Percentiles rank a stretch among this genome's conserved stretches.
Conservation (phyloP, 2,888 invertebrate genomes). For the Drosophila bunnanda region DNA sequence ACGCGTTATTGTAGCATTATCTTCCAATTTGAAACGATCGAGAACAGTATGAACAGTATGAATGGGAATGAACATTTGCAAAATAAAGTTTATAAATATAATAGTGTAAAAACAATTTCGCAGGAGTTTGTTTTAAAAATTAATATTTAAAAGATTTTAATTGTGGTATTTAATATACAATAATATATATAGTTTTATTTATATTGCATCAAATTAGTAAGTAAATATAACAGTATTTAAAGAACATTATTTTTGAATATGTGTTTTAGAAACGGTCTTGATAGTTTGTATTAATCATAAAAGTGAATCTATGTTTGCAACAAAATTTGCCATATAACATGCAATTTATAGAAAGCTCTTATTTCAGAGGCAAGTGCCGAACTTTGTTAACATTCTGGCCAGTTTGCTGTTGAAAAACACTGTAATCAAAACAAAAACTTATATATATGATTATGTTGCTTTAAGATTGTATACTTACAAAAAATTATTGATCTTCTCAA, state of each 20-base stretch:
- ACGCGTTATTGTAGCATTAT: neutral
- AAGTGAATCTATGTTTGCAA: slow-evolving; percentile 27
- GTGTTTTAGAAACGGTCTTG: slow-evolving; percentile 39
- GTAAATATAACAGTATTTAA: slow-evolving; percentile 42
- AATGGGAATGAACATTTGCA: neutral
- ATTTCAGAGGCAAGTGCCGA: slow-evolving; percentile 11
- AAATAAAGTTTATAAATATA: neutral
- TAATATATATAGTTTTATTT: slow-evolving; percentile 23
- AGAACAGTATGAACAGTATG: neutral
- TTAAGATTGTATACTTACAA: slow-evolving; percentile 14
- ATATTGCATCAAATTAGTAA: slow-evolving; percentile 31
- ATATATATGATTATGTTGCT: neutral
- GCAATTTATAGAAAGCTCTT: slow-evolving; percentile 11
- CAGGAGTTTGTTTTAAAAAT: neutral
- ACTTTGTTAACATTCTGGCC: slow-evolving; percentile 28
- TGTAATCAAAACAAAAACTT: neutral
- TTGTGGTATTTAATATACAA: slow-evolving; percentile 18
- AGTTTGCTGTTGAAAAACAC: slow-evolving; percentile 38
- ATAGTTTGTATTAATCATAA: slow-evolving; percentile 32
- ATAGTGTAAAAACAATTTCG: neutral
- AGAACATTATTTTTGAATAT: slow-evolving; percentile 37
- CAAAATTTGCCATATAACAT: slow-evolving; percentile 10
- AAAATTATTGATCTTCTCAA: slow-evolving; percentile 44
- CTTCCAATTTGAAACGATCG: slow-evolving; percentile 21
- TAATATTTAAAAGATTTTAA: neutral